Evolutionary conservation across 35 echinoderm and acorn worm genomes (phyloP).

Genomic region (Apostichopus parvimensis): DNA sequence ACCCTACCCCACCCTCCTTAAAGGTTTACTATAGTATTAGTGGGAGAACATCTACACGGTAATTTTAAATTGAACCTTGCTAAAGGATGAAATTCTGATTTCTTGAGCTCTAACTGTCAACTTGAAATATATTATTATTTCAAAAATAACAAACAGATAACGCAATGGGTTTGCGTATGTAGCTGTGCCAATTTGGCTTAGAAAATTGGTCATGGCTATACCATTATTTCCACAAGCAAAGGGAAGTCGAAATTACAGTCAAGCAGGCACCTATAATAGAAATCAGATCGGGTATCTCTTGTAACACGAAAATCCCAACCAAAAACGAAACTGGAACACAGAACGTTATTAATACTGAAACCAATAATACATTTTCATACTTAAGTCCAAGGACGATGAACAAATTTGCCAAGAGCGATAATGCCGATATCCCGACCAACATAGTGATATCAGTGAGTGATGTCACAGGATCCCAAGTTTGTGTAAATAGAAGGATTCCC

Average conservation of each 20-base stretch:
- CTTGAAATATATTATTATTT: too few species aligned
- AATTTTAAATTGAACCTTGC: too few species aligned
- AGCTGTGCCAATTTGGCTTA: too few species aligned
- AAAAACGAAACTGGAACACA: neutral
- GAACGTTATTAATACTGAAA: neutral
- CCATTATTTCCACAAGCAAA: neutral
- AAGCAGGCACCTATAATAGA: neutral
- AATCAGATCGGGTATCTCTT: neutral
- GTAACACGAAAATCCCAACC: constrained; percentile 1
- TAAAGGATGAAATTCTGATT: too few species aligned
- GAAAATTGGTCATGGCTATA: neutral
- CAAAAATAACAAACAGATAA: too few species aligned
- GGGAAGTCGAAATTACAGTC: neutral
- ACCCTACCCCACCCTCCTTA: too few species aligned
- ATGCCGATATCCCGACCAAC: neutral
- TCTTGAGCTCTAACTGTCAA: too few species aligned
- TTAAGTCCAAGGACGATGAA: neutral
- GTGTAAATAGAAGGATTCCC: neutral
- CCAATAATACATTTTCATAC: neutral
- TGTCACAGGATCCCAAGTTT: neutral
- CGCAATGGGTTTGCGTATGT: too few species aligned
- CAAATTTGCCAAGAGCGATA: neutral
- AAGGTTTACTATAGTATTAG: too few species aligned
- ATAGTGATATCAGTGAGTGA: neutral
- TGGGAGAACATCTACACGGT: too few species aligned